Conservation (phyloP, 2,797 vertebrate genomes). For the Hybognathus amarus region DNA sequence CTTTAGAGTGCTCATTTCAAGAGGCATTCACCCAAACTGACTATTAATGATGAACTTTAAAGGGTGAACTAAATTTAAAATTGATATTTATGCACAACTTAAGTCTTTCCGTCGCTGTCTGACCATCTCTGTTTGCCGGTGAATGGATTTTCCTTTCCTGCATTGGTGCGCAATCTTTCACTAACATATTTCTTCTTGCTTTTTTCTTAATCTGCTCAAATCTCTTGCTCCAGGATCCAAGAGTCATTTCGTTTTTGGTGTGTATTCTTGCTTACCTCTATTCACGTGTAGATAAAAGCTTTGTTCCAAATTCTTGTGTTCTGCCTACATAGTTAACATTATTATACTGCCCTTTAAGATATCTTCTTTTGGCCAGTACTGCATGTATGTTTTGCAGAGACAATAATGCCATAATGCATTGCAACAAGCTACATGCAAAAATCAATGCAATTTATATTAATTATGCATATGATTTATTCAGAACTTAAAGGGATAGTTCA, state of each 20-base stretch:
- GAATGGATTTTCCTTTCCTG: neutral
- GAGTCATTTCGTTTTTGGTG: conserved; percentile 76
- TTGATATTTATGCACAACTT: conserved; percentile 3
- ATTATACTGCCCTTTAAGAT: neutral
- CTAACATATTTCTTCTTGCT: conserved; percentile 64
- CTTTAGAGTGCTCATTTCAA: neutral
- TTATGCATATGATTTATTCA: neutral
- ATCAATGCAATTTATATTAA: neutral
- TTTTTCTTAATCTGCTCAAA: conserved; percentile 58
- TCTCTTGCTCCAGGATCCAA: conserved; percentile 73
- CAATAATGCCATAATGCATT: neutral
- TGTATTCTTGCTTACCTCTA: conserved; percentile 73
- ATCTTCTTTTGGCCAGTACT: neutral
- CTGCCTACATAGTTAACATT: neutral
- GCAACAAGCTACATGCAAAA: conserved; percentile 2
- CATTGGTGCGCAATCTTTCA: conserved; percentile 28
- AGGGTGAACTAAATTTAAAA: neutral
- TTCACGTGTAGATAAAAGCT: conserved; percentile 51
- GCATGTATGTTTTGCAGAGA: neutral
- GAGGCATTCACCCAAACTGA: neutral
- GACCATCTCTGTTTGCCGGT: neutral
- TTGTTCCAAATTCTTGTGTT: conserved; percentile 26
- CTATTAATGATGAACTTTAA: neutral
- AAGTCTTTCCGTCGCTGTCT: neutral
- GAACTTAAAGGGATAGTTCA: neutral